Conservation (phyloP, 2,113 vertebrate species). For the Scomber colias region DNA sequence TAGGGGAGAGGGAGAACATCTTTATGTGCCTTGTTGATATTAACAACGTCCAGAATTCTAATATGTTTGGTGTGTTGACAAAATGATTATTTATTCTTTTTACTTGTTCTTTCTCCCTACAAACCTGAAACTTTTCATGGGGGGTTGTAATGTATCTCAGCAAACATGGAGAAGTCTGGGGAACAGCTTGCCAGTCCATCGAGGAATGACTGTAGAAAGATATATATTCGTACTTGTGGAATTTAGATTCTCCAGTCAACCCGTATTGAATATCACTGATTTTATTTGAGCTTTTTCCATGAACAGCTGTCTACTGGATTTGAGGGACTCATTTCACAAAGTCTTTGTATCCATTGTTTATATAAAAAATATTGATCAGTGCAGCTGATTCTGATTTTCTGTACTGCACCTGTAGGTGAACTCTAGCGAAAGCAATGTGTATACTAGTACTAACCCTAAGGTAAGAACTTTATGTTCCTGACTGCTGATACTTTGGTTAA, state of each 20-base stretch:
- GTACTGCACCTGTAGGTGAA: neutral
- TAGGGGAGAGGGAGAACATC: slow-evolving; percentile 16
- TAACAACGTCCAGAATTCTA: slow-evolving; percentile 24
- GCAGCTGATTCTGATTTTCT: neutral
- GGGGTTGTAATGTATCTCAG: neutral
- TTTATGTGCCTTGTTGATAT: slow-evolving; percentile 13
- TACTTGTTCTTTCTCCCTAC: slow-evolving; percentile 6
- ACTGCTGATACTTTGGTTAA: slow-evolving; percentile 17
- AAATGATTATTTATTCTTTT: slow-evolving; percentile 12
- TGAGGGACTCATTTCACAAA: no score
- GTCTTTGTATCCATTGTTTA: neutral
- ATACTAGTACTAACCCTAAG: neutral
- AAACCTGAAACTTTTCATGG: neutral
- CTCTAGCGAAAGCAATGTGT: neutral
- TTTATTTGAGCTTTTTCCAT: no score
- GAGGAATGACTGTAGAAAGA: slow-evolving; percentile 38
- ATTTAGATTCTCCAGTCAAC: slow-evolving; percentile 60
- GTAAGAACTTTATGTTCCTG: slow-evolving; percentile 12
- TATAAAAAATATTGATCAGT: no score
- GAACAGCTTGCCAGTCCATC: neutral
- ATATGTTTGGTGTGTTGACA: slow-evolving; percentile 15
- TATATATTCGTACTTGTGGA: slow-evolving; percentile 55
- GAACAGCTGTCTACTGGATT: neutral
- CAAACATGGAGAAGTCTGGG: neutral
- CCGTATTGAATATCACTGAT: slow-evolving; percentile 20